Evolutionary conservation across 2,888 invertebrate genomes (phyloP), one percentile per base, ranked within the genome.

Genomic region (Nemotelus nigrinus): DNA sequence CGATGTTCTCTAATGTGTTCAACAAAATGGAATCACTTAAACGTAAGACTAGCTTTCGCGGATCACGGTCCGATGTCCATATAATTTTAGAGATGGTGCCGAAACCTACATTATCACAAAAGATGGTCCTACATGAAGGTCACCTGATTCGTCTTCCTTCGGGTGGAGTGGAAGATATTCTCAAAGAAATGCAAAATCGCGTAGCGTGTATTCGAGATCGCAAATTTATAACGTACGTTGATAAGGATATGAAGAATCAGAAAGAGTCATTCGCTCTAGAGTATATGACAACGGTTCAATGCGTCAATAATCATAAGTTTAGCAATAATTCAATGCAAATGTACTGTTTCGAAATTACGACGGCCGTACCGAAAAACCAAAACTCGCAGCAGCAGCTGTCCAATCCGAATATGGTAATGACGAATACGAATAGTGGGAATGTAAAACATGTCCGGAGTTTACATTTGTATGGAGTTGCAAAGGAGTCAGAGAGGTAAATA

Each of bases 141-240:
- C 86, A 85, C 0, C 77, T 87, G 57, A 85, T 87, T 80, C 85
- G 86, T 2, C 86, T 87, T 41, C 87, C 87, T 3, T 84, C 86
- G 5, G 91, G 92, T 6, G 90, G 91, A 0, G 92, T 93, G 2
- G 93, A 93, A 81, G 92, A 93, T 80, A 88, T 93, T 77, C 91
- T 94, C 74, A 94, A 93, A 80, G 94, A 95, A 84, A 91, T 93
- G 83, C 92, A 93, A 80, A 90, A 90, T n/a, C 89, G 93, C 60
- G 92, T 92, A 86, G 93, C 93, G 83, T 90, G 93, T 58, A 85
- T 95, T 44, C 90, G 92, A 3, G 93, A 93, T 81, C 91, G 92
- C 64, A 92, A 92, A 83, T 88, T 96, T 47, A 89, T 91, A 80
- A 93, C 94, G 83, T 94, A 92, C 82, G 88, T 91, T 3, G 95